Evolutionary conservation across 2,113 vertebrate genomes (phyloP).

Genomic region (Neomonachus schauinslandi): DNA sequence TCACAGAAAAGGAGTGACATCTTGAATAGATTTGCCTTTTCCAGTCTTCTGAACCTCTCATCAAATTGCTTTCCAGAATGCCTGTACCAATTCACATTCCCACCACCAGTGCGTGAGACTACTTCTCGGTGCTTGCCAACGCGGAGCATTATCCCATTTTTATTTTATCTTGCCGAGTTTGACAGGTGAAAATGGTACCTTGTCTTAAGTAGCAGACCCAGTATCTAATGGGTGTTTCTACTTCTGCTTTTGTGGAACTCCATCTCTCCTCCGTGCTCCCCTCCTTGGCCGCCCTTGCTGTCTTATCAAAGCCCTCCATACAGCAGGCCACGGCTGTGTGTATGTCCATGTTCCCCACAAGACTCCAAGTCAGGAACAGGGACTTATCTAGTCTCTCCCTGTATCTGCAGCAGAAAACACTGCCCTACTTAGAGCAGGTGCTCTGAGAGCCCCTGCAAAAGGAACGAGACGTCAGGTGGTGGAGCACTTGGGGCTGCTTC

Average conservation of each 20-base stretch:
- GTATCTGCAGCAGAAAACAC: not conserved
- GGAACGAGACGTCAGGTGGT: not conserved
- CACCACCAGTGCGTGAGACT: not conserved
- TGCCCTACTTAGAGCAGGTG: accelerated
- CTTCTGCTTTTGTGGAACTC: not conserved
- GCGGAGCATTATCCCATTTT: not conserved
- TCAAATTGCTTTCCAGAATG: not conserved
- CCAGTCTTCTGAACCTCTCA: not conserved
- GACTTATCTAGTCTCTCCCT: not conserved
- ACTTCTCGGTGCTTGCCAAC: not conserved
- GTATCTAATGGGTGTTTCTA: not conserved
- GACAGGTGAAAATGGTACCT: not conserved
- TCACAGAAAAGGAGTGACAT: not conserved
- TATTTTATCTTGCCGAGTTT: not conserved
- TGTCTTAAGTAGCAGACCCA: not conserved
- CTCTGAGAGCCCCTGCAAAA: not conserved
- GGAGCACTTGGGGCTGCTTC: not conserved
- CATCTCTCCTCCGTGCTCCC: not conserved
- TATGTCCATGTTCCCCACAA: not conserved
- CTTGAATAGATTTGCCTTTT: not conserved
- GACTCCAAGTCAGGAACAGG: not conserved
- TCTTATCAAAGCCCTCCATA: not conserved
- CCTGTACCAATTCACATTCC: not conserved
- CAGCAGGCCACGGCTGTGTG: accelerated
- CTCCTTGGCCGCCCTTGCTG: accelerated